phyloP scores from a whole-genome alignment of 2,888 invertebrate genomes.

The Hirtodrosophila alboralis region DNA sequence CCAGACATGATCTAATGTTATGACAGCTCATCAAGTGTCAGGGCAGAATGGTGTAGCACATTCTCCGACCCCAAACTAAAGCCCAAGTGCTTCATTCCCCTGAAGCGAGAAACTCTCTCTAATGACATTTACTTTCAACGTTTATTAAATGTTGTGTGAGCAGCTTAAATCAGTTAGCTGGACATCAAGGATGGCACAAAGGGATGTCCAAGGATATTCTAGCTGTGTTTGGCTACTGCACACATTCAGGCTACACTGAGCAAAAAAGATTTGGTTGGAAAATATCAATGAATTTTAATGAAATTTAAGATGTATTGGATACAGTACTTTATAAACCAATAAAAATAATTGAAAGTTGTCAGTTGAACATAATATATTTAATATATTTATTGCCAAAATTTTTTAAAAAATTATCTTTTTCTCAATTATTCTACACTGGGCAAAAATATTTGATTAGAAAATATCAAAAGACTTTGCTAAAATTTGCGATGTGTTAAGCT shows the following conservation, averaged over 20 bases:
- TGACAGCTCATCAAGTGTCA: constrained; percentile 83
- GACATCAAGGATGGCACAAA: constrained; percentile 21
- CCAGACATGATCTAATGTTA: constrained; percentile 81
- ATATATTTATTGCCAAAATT: background rate
- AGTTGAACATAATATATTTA: too few relatives aligned
- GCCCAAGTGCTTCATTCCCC: constrained; percentile 25
- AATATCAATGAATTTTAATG: too few relatives aligned
- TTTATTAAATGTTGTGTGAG: constrained; percentile 74
- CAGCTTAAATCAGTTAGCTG: constrained; percentile 70
- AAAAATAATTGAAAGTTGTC: too few relatives aligned
- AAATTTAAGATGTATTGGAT: too few relatives aligned
- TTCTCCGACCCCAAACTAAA: background rate
- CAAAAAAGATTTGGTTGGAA: background rate
- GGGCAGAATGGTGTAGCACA: constrained; percentile 39
- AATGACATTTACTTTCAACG: constrained; percentile 80
- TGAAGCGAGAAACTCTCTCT: constrained; percentile 44
- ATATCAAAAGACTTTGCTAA: too few relatives aligned
- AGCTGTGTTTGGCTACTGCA: constrained; percentile 8
- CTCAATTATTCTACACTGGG: background rate
- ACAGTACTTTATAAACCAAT: too few relatives aligned
- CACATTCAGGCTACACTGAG: constrained; percentile 25
- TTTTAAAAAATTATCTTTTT: too few relatives aligned
- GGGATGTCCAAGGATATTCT: constrained; percentile 5
- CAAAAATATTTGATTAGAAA: too few relatives aligned
- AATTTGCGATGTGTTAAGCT: too few relatives aligned